Conservation (phyloP, 2,888 invertebrate species). For the Epistrophe eligans region DNA sequence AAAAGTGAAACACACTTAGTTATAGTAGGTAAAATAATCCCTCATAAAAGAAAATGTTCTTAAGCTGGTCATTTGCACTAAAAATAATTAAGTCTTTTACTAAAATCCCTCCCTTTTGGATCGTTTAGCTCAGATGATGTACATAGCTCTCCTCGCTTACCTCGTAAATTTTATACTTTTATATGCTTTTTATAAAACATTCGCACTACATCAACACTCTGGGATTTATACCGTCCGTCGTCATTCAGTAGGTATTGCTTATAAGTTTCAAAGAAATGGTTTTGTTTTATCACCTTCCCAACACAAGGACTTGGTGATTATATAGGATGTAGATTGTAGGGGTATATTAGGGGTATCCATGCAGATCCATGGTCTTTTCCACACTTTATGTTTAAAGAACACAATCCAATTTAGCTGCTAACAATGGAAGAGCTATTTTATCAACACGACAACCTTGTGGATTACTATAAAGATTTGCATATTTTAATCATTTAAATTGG, state of each 20-base stretch:
- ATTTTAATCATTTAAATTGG: constrained; percentile 74
- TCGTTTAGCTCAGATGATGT: neutral
- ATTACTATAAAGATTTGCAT: constrained; percentile 72
- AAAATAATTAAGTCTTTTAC: constrained; percentile 69
- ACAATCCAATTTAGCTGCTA: constrained; percentile 70
- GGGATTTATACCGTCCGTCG: neutral
- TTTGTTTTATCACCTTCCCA: constrained; percentile 65
- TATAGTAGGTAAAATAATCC: constrained; percentile 39
- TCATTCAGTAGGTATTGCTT: neutral
- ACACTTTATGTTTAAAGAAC: constrained; percentile 17
- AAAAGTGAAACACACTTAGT: constrained; percentile 56
- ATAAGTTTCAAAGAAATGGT: constrained; percentile 44
- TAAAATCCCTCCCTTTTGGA: constrained; percentile 18
- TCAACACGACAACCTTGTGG: constrained; percentile 69
- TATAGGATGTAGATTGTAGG: neutral
- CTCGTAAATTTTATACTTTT: constrained; percentile 59
- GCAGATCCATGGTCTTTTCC: neutral
- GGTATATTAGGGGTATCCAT: neutral
- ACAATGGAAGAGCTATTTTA: constrained; percentile 70
- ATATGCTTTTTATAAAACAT: constrained; percentile 49
- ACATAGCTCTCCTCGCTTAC: neutral
- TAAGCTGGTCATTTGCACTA: constrained; percentile 68
- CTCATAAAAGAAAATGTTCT: constrained; percentile 57
- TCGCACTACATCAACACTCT: constrained; percentile 59
- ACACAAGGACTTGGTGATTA: constrained; percentile 14